Evolutionary conservation across 2,888 invertebrate species (phyloP).

Genomic region (Phyto melanocephala): DNA sequence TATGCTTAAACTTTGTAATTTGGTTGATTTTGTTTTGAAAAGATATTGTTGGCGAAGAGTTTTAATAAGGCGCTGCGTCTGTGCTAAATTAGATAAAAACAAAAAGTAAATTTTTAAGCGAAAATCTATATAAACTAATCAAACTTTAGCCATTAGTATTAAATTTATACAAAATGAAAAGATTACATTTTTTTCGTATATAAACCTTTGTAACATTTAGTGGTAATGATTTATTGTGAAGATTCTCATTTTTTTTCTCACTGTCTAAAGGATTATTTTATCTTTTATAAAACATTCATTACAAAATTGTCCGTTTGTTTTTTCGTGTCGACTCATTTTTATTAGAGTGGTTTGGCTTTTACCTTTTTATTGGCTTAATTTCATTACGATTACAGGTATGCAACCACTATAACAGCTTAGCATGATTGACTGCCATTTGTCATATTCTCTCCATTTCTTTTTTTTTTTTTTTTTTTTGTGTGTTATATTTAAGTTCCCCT

Average conservation of each 20-base stretch:
- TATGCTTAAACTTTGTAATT: conserved; percentile 43
- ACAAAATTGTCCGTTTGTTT: conserved; percentile 53
- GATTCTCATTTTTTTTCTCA: conserved; percentile 1
- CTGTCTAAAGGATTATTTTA: conserved; percentile 56
- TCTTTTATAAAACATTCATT: conserved; percentile 62
- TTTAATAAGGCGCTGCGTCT: neutral
- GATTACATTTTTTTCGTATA: neutral
- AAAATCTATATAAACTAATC: neutral
- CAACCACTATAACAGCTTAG: conserved; percentile 69
- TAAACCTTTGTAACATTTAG: conserved; percentile 2
- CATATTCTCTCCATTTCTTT: conserved; percentile 68
- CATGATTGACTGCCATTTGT: conserved; percentile 79
- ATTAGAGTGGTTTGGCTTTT: conserved; percentile 46
- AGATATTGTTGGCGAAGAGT: neutral
- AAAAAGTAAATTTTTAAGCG: neutral
- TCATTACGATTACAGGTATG: conserved; percentile 64
- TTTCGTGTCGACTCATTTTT: neutral
- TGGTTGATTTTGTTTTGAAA: neutral
- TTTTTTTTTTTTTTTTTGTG: neutral
- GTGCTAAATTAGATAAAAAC: conserved; percentile 30
- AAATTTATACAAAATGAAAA: neutral
- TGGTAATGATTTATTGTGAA: conserved; percentile 41
- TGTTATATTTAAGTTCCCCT: conserved; percentile 35
- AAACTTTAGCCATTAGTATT: neutral
- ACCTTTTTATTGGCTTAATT: conserved; percentile 65